Conservation (phyloP, 2,113 vertebrate species). For the Oceanites oceanicus region DNA sequence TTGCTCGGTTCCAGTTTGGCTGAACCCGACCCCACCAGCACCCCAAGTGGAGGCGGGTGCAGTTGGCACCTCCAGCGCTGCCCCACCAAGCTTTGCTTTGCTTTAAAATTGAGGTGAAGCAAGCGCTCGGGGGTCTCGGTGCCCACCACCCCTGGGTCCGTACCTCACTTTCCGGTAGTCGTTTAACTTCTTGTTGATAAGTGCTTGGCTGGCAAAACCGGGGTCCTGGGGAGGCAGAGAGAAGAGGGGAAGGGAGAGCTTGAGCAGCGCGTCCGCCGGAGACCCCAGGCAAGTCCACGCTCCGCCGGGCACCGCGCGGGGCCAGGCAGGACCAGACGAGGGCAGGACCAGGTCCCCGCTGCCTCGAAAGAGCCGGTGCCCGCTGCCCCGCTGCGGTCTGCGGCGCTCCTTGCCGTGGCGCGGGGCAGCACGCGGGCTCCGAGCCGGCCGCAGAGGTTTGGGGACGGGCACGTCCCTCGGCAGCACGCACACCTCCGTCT, state of each 20-base stretch:
- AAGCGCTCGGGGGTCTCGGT: neutral
- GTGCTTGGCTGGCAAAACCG: constrained; percentile 91
- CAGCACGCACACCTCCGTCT: accelerated
- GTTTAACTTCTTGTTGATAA: constrained; percentile 97
- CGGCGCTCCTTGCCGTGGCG: accelerated
- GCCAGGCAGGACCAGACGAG: neutral
- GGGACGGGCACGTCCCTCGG: neutral
- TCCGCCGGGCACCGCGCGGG: neutral
- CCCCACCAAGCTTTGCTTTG: neutral
- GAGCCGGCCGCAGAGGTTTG: accelerated
- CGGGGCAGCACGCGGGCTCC: accelerated
- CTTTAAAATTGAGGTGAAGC: neutral
- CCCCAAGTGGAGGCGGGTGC: accelerated
- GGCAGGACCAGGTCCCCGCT: neutral
- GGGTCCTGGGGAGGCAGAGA: constrained; percentile 82
- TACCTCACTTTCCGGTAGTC: constrained; percentile 92
- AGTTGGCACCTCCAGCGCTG: neutral
- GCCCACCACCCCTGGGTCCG: neutral
- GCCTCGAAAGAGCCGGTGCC: neutral
- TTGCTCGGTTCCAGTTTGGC: accelerated
- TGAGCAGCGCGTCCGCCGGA: neutral
- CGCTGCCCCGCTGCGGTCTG: accelerated
- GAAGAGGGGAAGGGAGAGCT: constrained; percentile 50
- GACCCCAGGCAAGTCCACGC: neutral
- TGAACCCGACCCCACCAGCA: accelerated